phyloP scores from a whole-genome alignment of 1,140 invertebrate species.

The Dryas iulia region DNA sequence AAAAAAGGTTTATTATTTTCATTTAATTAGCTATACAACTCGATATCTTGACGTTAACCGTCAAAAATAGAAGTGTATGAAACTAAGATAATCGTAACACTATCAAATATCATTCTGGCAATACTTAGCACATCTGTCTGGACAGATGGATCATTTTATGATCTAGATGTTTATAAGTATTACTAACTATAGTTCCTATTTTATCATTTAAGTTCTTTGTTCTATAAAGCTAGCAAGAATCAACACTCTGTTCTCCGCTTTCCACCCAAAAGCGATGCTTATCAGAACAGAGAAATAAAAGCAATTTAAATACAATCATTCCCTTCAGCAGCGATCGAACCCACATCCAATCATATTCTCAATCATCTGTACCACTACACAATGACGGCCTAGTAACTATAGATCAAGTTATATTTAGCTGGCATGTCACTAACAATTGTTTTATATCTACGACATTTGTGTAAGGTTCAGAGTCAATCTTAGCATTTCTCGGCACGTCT shows the following conservation, averaged over 20 bases:
- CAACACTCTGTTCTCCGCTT: too few species aligned
- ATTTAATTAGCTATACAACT: neutral
- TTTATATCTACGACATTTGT: neutral
- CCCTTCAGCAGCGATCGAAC: too few species aligned
- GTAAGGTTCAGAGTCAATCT: slow-evolving; percentile 13
- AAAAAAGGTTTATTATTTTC: neutral
- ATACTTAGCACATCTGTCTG: neutral
- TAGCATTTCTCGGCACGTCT: slow-evolving; percentile 33
- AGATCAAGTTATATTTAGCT: neutral
- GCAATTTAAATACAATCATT: too few species aligned
- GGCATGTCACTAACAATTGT: neutral
- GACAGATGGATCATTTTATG: neutral
- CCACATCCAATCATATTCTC: too few species aligned
- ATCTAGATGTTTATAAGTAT: neutral
- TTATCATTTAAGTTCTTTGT: too few species aligned
- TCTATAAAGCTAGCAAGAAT: too few species aligned
- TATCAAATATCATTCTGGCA: neutral
- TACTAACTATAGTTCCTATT: neutral
- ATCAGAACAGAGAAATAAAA: too few species aligned
- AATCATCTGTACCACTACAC: too few species aligned
- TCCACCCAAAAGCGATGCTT: too few species aligned
- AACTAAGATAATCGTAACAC: neutral
- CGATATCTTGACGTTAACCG: neutral
- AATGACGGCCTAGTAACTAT: too few species aligned
- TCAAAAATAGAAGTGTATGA: neutral